A percentile compares a stretch with the other conserved stretches of the same genome.
Evolutionary conservation across 2,888 invertebrate genomes (phyloP).

Genomic region (Coenonympha arcania): DNA sequence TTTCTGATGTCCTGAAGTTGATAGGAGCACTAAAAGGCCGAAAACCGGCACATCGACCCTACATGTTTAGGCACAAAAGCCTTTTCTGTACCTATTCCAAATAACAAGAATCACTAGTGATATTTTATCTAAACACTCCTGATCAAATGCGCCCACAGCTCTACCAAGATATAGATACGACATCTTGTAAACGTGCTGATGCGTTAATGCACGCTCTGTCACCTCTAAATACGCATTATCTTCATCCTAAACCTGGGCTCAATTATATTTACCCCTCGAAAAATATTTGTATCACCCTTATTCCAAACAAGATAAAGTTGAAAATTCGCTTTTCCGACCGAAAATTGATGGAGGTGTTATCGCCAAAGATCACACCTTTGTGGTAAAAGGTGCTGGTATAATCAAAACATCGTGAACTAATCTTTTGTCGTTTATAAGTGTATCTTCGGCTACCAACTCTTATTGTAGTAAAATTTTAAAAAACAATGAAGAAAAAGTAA

Average conservation of each 20-base stretch:
- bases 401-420: slow-evolving; percentile 65
- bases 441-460: not conserved
- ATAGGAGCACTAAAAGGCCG: too few species aligned
- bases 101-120: slow-evolving; percentile 5
- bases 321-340: slow-evolving; percentile 9
- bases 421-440: slow-evolving; percentile 33
- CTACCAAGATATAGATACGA: slow-evolving; percentile 1
- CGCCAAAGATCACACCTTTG: slow-evolving; percentile 41
- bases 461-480: not conserved
- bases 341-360: slow-evolving; percentile 27
- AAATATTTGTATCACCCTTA: slow-evolving; percentile 21
- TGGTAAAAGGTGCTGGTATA: slow-evolving; percentile 42
- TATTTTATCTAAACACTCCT: slow-evolving; percentile 16
- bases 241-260: slow-evolving; percentile 27
- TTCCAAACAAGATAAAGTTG: slow-evolving; percentile 21
- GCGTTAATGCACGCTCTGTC: slow-evolving; percentile 52
- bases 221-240: slow-evolving; percentile 38
- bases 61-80: too few species aligned
- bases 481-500: too few species aligned
- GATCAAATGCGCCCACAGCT: slow-evolving; percentile 9
- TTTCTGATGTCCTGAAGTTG: too few species aligned
- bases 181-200: slow-evolving; percentile 37
- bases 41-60: too few species aligned
- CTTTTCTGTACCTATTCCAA: not conserved
- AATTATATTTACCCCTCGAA: slow-evolving; percentile 8